These are phyloP conservation scores for Noctua pronuba DNA, from an alignment of 2,888 invertebrate genomes.

Conservation along the genomic window DNA sequence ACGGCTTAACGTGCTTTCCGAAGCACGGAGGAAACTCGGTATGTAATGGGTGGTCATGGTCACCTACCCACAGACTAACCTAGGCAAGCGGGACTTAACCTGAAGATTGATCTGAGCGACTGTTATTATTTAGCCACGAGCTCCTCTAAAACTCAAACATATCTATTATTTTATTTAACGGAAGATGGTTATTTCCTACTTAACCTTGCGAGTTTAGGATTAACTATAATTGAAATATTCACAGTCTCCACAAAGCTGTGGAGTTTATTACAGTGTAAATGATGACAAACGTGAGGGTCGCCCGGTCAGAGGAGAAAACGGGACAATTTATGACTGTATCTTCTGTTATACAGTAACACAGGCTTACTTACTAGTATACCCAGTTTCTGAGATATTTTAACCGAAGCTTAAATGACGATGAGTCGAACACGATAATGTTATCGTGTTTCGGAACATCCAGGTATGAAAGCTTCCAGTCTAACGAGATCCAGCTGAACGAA, in stretches of 20 bases:
- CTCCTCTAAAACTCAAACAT: background rate
- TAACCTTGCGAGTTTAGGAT: background rate
- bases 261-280: conserved; percentile 36
- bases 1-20: no score
- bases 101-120: no score
- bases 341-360: background rate
- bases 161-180: background rate
- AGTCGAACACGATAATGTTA: no score
- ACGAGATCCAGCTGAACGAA: no score
- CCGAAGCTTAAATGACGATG: background rate
- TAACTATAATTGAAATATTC: background rate
- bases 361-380: background rate
- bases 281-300: conserved; percentile 34
- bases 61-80: no score
- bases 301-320: conserved; percentile 39
- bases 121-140: no score
- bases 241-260: background rate
- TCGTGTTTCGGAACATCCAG: no score
- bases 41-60: no score
- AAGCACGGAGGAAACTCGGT: no score
- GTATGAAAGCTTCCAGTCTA: no score
- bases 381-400: background rate
- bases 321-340: conserved; percentile 3
- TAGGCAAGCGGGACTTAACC: no score
- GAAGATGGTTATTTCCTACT: background rate